These are phyloP conservation scores for Lepidocolaptes lacrymiger DNA, from an alignment of 2,797 vertebrate species.

Conservation along the genomic window DNA sequence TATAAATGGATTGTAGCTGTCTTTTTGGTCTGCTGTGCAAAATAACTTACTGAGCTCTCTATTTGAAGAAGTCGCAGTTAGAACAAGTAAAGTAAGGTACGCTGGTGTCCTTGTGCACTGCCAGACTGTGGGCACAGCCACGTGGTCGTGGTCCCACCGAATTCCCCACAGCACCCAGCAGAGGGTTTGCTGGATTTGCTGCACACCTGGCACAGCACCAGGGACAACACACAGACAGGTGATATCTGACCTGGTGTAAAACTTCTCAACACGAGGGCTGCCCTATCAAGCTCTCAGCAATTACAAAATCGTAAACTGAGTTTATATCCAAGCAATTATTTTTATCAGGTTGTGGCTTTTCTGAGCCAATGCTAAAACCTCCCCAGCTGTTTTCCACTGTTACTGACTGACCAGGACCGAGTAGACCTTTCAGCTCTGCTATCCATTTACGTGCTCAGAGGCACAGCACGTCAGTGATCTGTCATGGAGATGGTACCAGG, in stretches of 20 bases:
- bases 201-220: neutral
- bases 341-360: neutral
- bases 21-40: neutral
- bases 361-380: neutral
- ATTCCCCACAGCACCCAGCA: neutral
- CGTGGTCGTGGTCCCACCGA: accelerated
- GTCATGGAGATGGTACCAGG: accelerated
- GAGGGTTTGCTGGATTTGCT: neutral
- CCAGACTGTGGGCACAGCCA: neutral
- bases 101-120: neutral
- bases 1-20: neutral
- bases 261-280: neutral
- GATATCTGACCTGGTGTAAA: neutral
- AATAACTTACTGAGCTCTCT: neutral
- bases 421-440: neutral
- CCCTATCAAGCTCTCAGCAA: neutral
- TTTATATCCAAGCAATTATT: neutral
- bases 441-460: neutral
- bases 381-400: neutral
- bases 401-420: neutral
- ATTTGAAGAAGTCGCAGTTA: neutral
- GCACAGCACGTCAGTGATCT: neutral
- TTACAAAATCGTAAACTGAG: neutral
- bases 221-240: neutral
- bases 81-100: neutral